Evolutionary conservation across 2,113 vertebrate species (phyloP), one percentile per base, ranked within the genome.

Genomic region (Hemicordylus capensis): DNA sequence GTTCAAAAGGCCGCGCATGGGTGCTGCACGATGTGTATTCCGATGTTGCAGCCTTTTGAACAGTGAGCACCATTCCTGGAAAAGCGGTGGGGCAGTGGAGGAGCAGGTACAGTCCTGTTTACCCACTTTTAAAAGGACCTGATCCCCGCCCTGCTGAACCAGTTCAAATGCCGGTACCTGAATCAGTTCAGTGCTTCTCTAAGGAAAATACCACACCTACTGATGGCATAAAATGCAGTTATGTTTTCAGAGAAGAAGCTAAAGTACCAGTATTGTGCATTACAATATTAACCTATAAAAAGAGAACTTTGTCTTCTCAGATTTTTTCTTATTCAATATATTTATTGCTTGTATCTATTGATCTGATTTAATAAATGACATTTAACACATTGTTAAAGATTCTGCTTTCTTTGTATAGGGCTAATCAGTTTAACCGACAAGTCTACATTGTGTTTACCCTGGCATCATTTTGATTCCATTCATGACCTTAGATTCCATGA

Each of bases 131-230:
- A n/a, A n/a, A n/a, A n/a, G n/a, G n/a, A n/a, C n/a, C n/a, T n/a
- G n/a, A n/a, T n/a, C n/a, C n/a, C n/a, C n/a, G n/a, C n/a, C n/a
- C n/a, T n/a, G n/a, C n/a, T n/a, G n/a, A n/a, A n/a, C n/a, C n/a
- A n/a, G n/a, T n/a, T n/a, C n/a, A n/a, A n/a, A n/a, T n/a, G n/a
- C n/a, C n/a, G n/a, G n/a, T n/a, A n/a, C n/a, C n/a, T n/a, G n/a
- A n/a, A n/a, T n/a, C n/a, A n/a, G n/a, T n/a, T n/a, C n/a, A n/a
- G n/a, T n/a, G n/a, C n/a, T n/a, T n/a, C n/a, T n/a, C n/a, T n/a
- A n/a, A n/a, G n/a, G n/a, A 90, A 89, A 91, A 89, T 58, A 86
- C 63, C 89, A 76, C 83, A 85, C 31, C 39, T 61, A 84, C 54
- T 56, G 56, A 74, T n/a, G 5, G 20, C 73, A 89, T 17, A 46